Evolutionary conservation across 2,888 invertebrate genomes (phyloP).

Genomic region (Xestobium rufovillosum): DNA sequence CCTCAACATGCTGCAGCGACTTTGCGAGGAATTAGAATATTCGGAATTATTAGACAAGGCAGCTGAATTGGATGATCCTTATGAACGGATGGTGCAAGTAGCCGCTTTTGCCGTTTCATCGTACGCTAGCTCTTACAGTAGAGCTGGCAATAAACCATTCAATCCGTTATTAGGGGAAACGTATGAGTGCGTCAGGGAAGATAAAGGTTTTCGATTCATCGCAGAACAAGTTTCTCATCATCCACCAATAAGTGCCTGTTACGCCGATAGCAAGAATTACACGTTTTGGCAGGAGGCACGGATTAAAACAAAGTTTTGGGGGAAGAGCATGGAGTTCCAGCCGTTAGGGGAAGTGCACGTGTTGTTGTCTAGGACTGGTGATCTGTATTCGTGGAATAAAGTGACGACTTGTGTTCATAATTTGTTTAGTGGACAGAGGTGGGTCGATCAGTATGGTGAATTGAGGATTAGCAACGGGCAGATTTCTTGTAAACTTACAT

Average conservation of each 20-base stretch:
- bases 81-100: constrained; percentile 67
- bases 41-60: constrained; percentile 73
- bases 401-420: constrained; percentile 82
- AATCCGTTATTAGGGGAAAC: constrained; percentile 79
- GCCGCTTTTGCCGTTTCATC: constrained; percentile 77
- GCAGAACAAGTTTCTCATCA: constrained; percentile 83
- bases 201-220: constrained; percentile 69
- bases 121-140: constrained; percentile 63
- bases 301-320: constrained; percentile 85
- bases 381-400: constrained; percentile 72
- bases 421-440: constrained; percentile 71
- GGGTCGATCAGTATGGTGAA: constrained; percentile 84
- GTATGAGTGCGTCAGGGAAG: constrained; percentile 71
- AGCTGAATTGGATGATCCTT: constrained; percentile 54
- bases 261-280: constrained; percentile 70
- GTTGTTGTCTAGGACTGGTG: constrained; percentile 53
- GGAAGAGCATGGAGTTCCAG: constrained; percentile 84
- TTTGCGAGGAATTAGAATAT: constrained; percentile 80
- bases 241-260: constrained; percentile 74
- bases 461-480: constrained; percentile 60
- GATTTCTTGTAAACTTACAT: constrained; percentile 68
- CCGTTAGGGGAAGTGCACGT: constrained; percentile 67
- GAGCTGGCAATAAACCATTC: constrained; percentile 79
- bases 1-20: constrained; percentile 68
- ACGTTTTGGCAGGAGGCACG: constrained; percentile 76